phyloP scores from a whole-genome alignment of 1,140 invertebrate species.

The Lepidurus couesii region DNA sequence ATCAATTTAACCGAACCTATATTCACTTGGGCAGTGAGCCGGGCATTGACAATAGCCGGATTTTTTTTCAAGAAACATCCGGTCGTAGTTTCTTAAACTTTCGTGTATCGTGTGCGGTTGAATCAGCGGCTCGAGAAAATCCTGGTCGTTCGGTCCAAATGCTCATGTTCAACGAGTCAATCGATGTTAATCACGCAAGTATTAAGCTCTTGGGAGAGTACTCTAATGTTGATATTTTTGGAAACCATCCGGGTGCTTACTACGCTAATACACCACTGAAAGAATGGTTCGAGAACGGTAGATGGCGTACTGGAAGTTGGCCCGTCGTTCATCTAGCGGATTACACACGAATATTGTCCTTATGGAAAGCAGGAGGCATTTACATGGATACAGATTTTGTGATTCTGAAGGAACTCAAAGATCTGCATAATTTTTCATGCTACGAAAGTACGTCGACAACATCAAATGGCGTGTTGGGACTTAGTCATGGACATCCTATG shows the following conservation, averaged over 20 bases:
- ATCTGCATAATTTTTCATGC: slow-evolving; percentile 16
- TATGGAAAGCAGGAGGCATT: slow-evolving; percentile 70
- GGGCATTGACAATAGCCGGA: slow-evolving; percentile 37
- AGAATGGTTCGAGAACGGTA: slow-evolving; percentile 50
- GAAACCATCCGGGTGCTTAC: slow-evolving; percentile 54
- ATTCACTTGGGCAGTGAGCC: not conserved
- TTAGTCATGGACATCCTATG: not conserved
- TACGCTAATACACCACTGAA: slow-evolving; percentile 56
- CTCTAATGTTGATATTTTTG: slow-evolving; percentile 53
- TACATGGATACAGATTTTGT: slow-evolving; percentile 72
- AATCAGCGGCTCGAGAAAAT: slow-evolving; percentile 59
- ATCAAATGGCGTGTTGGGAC: not conserved
- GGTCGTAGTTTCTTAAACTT: slow-evolving; percentile 46
- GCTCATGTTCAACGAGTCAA: slow-evolving; percentile 11
- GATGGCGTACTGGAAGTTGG: slow-evolving; percentile 52
- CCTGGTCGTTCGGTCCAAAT: slow-evolving; percentile 48
- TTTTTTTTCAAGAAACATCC: slow-evolving; percentile 56
- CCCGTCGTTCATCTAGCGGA: slow-evolving; percentile 59
- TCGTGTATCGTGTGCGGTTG: slow-evolving; percentile 60
- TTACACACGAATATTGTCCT: slow-evolving; percentile 60
- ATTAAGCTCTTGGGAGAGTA: not conserved
- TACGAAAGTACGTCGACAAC: not conserved
- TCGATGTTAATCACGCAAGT: not conserved
- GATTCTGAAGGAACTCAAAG: slow-evolving; percentile 47
- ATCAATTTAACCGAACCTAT: not conserved